Evolutionary conservation across 2,797 vertebrate genomes (phyloP), one percentile per base, ranked within the genome.

Genomic region (Pteronotus mesoamericanus): DNA sequence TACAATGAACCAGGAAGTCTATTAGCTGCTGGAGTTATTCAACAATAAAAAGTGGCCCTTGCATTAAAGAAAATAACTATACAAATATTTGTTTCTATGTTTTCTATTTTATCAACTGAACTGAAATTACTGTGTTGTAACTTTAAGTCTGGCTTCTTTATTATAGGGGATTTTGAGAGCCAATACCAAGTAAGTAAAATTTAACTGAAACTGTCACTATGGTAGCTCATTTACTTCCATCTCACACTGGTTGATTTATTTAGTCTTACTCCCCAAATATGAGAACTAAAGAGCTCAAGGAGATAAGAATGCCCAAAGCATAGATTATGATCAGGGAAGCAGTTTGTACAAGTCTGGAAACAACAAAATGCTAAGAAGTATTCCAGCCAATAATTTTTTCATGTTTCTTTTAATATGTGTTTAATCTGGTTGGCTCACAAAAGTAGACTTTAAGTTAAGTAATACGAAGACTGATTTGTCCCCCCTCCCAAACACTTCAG

Each of bases 401-500:
- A 42, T 44, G 3, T 24, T 84, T 71, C 57, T 83, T 51, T 51
- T 68, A 64, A 29, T 57, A 61, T 44, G 9, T 42, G 11, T 39
- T 96, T 86, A 80, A 96, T 7, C 26, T 92, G n/a, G 32, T 22
- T 85, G 94, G 80, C 9, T 82, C 71, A 82, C 16, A 92, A 55
- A 82, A 86, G 57, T 39, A 75, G 19, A 69, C 79, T 61, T 88
- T 82, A 89, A 94, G 48, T 26, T 74, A 86, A 91, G 32, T 77
- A 48, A 94, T 19, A 59, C 22, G 74, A 42, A 77, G 32, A 39
- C 79, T 75, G 42, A 59, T 85, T 24, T 44, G 64, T 9, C 4
- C 51, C 32, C 21, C 19, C 32, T 8, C 21, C 18, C 39, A 39
- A 66, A 72, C 18, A 83, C 34, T 78, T 74, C 57, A 69, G 53